Evolutionary conservation across 2,113 vertebrate species (phyloP), one percentile per base, ranked within the genome.

Genomic region (Abramis brama): DNA sequence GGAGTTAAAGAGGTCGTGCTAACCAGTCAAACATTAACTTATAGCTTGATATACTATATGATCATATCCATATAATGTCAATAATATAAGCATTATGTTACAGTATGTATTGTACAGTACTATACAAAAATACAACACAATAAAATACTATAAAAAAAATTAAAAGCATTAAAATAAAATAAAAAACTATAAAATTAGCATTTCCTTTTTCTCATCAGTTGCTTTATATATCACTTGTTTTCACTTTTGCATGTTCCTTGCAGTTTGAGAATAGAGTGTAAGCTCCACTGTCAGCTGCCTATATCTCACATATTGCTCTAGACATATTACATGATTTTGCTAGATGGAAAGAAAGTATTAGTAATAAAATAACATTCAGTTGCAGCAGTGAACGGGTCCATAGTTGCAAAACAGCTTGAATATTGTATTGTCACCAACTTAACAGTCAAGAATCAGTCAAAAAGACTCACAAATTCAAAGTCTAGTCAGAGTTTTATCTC

Each of bases 401-500:
- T 55, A 19, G 17, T 23, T 71, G 19, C 33, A 70, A 5, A 71
- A 71, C 11, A 71, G 4, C 68, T 33, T 66, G 33, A 70, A 39
- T 39, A 71, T 71, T 71, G 19, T 39, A 39, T 9, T 70, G 66
- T 23, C 55, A 3, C 55, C 19, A 57, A 57, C 55, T 8, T 23
- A 57, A 57, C 52, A 57, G 55, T 57, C 55, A 57, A 23, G 5
- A 57, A 2, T 57, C 55, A 21, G 55, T 57, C 6, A 57, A 57
- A 57, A 57, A 57, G 55, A 57, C 6, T 43, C 43, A 15, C 13
- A 52, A 1, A 17, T 15, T 50, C 47, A 1, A 9, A 70, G 66
- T 36, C 30, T 70, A 70, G 68, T 71, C 68, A 68, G 64, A 68
- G 64, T 68, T 36, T 19, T 36, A 68, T 19, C 64, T 68, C 64